Percentiles rank a stretch among this genome's conserved stretches.
Evolutionary conservation across 2,113 vertebrate species (phyloP).

Genomic region (Scomber japonicus): DNA sequence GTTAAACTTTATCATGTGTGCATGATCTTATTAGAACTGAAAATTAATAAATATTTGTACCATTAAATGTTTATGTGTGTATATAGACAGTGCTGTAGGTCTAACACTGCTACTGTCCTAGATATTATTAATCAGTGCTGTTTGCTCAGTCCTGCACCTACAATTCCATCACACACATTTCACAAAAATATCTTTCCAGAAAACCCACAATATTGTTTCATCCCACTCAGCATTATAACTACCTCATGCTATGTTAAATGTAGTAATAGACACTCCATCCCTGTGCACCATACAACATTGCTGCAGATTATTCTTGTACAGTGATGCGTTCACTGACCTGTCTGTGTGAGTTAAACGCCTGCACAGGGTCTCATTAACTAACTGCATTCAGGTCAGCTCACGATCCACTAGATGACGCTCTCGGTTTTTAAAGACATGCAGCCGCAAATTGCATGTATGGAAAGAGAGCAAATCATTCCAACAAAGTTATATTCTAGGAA

Average conservation of each 20-base stretch:
- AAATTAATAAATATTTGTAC: neutral
- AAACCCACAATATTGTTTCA: neutral
- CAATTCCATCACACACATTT: neutral
- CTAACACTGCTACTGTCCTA: neutral
- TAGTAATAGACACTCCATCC: neutral
- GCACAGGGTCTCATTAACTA: conserved; percentile 7
- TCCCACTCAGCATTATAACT: conserved; percentile 16
- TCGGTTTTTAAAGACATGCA: conserved; percentile 74
- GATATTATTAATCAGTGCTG: conserved; percentile 19
- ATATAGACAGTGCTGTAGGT: no score
- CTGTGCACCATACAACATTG: neutral
- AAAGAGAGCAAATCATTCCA: conserved; percentile 13
- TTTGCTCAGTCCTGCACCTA: conserved; percentile 19
- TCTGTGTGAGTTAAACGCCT: neutral
- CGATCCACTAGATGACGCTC: conserved; percentile 85
- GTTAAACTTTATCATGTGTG: no score
- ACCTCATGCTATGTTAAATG: neutral
- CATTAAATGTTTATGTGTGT: no score
- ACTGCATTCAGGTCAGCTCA: conserved; percentile 24
- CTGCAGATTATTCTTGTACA: no score
- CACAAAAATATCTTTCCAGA: conserved; percentile 7
- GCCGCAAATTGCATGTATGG: conserved; percentile 50
- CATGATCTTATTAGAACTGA: no score
- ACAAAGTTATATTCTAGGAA: no score
- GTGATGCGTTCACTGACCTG: conserved; percentile 28